These are phyloP conservation scores for Drosophila kohkoa DNA, from an alignment of 1,140 invertebrate genomes.

Conservation along the genomic window DNA sequence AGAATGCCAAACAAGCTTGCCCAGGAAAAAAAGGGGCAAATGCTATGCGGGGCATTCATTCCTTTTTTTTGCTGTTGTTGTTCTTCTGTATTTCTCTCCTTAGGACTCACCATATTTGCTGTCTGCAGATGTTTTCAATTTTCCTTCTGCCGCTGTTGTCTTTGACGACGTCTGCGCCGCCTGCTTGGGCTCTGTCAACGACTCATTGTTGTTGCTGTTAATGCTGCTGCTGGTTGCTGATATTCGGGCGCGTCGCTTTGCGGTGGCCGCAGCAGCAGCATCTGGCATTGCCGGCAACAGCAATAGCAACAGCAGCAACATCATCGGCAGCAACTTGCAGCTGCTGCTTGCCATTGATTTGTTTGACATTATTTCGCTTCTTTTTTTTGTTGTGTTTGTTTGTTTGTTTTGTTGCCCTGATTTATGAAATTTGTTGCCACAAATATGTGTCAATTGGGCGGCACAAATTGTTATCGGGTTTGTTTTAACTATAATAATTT, in stretches of 20 bases:
- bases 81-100: conserved; percentile 15
- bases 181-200: conserved; percentile 37
- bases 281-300: conserved; percentile 57
- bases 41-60: conserved; percentile 11
- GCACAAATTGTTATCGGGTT: conserved; percentile 28
- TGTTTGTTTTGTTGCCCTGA: conserved; percentile 39
- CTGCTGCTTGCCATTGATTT: conserved; percentile 65
- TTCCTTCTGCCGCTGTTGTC: conserved; percentile 45
- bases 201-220: conserved; percentile 27
- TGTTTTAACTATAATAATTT: conserved; percentile 13
- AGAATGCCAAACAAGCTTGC: conserved; percentile 37
- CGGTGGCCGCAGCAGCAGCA: conserved; percentile 36
- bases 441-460: conserved; percentile 69
- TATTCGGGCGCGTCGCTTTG: conserved; percentile 48
- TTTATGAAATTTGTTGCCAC: conserved; percentile 66
- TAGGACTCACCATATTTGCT: conserved; percentile 80
- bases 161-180: conserved; percentile 32
- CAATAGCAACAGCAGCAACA: conserved; percentile 50
- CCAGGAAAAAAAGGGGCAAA: not conserved
- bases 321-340: conserved; percentile 50
- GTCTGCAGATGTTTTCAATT: conserved; percentile 50
- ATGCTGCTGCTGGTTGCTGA: conserved; percentile 16
- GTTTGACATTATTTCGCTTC: conserved; percentile 66
- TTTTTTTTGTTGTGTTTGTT: not conserved
- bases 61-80: not conserved